Evolutionary conservation across 1,140 invertebrate species (phyloP).

Genomic region (Stegodyphus mimosarum): DNA sequence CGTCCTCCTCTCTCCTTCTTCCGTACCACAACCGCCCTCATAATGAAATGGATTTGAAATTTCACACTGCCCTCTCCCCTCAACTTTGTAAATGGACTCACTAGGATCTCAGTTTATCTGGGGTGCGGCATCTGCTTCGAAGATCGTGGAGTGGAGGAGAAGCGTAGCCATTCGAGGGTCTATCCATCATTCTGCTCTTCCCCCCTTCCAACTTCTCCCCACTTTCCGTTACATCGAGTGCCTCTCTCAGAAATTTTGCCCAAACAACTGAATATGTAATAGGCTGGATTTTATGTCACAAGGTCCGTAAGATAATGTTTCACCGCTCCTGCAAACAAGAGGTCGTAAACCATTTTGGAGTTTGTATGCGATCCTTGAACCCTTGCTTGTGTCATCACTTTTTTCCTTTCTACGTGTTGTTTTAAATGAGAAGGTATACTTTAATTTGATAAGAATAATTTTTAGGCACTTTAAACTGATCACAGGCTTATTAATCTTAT

Average conservation of each 20-base stretch:
- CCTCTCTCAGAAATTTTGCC: slow-evolving; percentile 21
- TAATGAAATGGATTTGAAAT: slow-evolving; percentile 28
- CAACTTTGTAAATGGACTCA: slow-evolving; percentile 16
- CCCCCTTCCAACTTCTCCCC: slow-evolving; percentile 11
- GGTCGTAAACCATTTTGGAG: neutral
- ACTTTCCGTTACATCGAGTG: neutral
- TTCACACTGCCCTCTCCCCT: neutral
- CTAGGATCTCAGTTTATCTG: slow-evolving; percentile 17
- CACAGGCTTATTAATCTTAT: too few relatives aligned
- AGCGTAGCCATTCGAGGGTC: neutral
- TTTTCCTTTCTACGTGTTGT: too few relatives aligned
- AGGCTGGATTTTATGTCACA: slow-evolving; percentile 5
- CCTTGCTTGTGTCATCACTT: too few relatives aligned
- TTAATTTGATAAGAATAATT: too few relatives aligned
- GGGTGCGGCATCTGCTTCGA: slow-evolving; percentile 54
- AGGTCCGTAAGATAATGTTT: too few relatives aligned
- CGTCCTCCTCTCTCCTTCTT: too few relatives aligned
- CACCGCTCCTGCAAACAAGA: too few relatives aligned
- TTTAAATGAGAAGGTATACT: too few relatives aligned
- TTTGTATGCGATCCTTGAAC: too few relatives aligned
- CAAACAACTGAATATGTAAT: slow-evolving; percentile 56
- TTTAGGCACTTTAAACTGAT: too few relatives aligned
- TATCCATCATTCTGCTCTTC: slow-evolving; percentile 32
- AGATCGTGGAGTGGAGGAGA: neutral
- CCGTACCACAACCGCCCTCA: neutral